Conservation (phyloP, 2,113 vertebrate genomes). For the Protomyctophum bolini region DNA sequence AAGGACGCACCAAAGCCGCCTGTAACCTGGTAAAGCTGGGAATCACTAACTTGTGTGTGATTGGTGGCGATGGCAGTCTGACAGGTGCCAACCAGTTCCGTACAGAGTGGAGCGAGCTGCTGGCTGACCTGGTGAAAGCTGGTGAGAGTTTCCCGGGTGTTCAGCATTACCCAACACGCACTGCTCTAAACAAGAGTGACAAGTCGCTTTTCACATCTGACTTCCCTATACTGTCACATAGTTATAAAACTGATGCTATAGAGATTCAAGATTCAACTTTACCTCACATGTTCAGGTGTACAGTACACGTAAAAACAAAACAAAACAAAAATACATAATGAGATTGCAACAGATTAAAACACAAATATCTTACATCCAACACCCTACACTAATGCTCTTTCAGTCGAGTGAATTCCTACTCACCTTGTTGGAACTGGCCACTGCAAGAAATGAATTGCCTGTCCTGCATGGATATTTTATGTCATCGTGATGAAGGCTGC, state of each 20-base stretch:
- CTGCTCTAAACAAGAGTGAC: not conserved
- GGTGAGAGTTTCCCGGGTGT: constrained; percentile 69
- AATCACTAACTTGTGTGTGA: constrained; percentile 87
- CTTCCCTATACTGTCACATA: not conserved
- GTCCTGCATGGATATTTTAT: no score
- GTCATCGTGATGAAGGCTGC: not conserved
- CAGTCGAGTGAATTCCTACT: no score
- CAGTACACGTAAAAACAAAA: no score
- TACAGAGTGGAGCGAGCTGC: constrained; percentile 87
- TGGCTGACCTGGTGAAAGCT: constrained; percentile 83
- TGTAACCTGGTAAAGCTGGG: constrained; percentile 88
- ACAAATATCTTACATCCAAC: no score
- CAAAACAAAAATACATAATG: no score
- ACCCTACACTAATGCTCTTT: no score
- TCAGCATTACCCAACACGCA: not conserved
- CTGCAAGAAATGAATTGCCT: no score
- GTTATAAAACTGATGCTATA: no score
- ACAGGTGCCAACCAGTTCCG: constrained; percentile 94
- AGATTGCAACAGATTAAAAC: no score
- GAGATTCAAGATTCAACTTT: no score
- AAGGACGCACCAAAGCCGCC: constrained; percentile 88
- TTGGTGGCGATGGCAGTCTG: constrained; percentile 78
- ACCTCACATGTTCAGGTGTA: no score
- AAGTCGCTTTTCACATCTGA: not conserved
- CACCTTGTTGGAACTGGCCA: no score